phyloP scores from a whole-genome alignment of 2,888 invertebrate species.

The Drosophila ochracea region DNA sequence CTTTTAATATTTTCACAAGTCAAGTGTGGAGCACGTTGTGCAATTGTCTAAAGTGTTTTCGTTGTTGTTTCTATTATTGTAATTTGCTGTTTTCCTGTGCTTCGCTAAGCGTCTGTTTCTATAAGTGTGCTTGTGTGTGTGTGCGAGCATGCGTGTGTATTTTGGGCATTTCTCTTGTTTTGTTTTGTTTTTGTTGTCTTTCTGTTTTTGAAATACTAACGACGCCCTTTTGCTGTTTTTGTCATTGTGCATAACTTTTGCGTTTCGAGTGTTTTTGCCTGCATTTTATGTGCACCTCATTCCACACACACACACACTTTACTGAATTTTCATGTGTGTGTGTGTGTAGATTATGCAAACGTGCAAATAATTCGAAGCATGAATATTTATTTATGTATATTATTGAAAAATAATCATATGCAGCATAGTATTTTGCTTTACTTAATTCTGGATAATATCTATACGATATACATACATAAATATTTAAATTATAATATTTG shows the following conservation, averaged over 20 bases:
- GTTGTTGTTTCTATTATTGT: conserved; percentile 32
- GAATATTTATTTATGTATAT: not conserved
- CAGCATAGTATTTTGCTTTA: not conserved
- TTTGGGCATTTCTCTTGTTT: conserved; percentile 27
- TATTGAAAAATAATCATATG: not conserved
- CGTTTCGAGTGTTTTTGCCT: conserved; percentile 73
- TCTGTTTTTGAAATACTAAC: conserved; percentile 81
- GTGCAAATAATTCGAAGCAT: conserved; percentile 29
- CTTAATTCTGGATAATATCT: not conserved
- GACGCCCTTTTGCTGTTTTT: conserved; percentile 78
- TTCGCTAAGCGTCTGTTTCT: conserved; percentile 27
- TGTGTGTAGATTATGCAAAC: not conserved
- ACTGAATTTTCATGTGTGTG: not conserved
- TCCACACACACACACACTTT: not conserved
- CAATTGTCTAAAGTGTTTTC: conserved; percentile 59
- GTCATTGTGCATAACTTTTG: conserved; percentile 69
- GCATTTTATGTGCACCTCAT: conserved; percentile 67
- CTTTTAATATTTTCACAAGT: conserved; percentile 67
- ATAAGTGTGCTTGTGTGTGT: not conserved
- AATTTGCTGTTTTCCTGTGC: conserved; percentile 37
- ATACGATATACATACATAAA: not conserved
- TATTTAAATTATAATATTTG: not conserved
- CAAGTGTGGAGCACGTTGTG: conserved; percentile 53
- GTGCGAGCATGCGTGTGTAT: conserved; percentile 7
- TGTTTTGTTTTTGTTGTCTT: conserved; percentile 36